Evolutionary conservation across 2,113 vertebrate species (phyloP).

Genomic region (Pelecanus crispus): DNA sequence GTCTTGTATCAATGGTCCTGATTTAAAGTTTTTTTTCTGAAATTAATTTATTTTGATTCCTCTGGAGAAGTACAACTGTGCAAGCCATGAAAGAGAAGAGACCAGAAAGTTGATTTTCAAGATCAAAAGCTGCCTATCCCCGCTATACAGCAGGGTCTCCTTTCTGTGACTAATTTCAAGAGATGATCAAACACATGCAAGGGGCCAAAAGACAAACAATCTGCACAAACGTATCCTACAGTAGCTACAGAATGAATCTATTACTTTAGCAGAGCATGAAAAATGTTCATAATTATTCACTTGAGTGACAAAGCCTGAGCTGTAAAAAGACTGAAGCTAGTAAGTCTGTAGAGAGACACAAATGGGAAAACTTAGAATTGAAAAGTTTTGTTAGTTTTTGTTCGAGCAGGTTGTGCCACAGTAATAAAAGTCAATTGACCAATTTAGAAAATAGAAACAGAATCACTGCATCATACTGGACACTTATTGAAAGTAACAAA

Average conservation of each 20-base stretch:
- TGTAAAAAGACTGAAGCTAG: background rate
- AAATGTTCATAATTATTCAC: background rate
- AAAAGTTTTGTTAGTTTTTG: background rate
- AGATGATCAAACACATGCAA: background rate
- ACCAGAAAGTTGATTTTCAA: background rate
- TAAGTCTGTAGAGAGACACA: background rate
- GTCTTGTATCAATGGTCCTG: background rate
- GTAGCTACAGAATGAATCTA: background rate
- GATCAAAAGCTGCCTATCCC: background rate
- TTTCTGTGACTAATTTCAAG: background rate
- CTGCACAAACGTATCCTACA: background rate
- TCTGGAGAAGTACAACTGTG: background rate
- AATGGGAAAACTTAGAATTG: background rate
- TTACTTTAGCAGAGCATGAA: background rate
- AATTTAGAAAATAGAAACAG: background rate
- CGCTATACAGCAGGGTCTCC: background rate
- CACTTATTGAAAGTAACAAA: background rate
- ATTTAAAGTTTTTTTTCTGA: background rate
- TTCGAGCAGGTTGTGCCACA: background rate
- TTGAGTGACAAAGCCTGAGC: background rate
- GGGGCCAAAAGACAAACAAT: background rate
- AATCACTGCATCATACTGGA: background rate
- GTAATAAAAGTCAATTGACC: background rate
- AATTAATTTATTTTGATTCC: background rate
- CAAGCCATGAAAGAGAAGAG: background rate